Base-by-base conservation (phyloP, 23 tunicate genomes). In the Ciona savignyi region DNA sequence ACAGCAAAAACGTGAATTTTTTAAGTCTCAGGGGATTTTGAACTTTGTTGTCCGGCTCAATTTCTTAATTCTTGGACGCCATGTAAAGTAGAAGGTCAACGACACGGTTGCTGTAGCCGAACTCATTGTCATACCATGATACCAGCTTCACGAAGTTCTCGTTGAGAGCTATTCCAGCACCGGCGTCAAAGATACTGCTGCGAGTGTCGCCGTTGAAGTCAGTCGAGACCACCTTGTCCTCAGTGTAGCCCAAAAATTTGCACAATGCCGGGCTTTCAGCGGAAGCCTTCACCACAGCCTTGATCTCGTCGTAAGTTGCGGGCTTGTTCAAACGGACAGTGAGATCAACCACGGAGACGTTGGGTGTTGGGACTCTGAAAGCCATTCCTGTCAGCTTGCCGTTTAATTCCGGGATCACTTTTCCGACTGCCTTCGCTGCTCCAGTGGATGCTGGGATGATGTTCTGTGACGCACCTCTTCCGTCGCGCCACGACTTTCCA, bases 401-500 rank as follows among this genome's bases (percentile, higher is more conserved):
- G 69, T 88, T 84, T 29, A 95, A 66, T 29, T 84, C 93, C 62
- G 99, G 99, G 67, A 95, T 89, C 20, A 95, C 99, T 72, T 95
- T 95, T 60, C 96, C 99, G 26, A 95, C 96, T 29, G 99, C 99
- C 61, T 95, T 95, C 15, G 99, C 99, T 22, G 99, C 99, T n/a
- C 96, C 96, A 29, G 99, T 95, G 23, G 99, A 95, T 19, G 99
- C 96, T 4, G 99, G 99, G 42, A 95, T 95, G 78, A 95, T 95
- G 71, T 95, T 89, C 48, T 95, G 99, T 6, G 93, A 92, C 4
- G 99, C 99, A 34, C 99, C 96, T 34, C 96, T 75, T 34, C 99
- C 99, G 70, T 95, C 99, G 24, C 99, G 66, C 96, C 96, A 95
- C 3, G 85, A 74, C 51, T 95, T 95, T 28, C 86, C 96, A 70